These are phyloP conservation scores for Hecatera dysodea DNA, from an alignment of 2,888 invertebrate species.

Conservation along the genomic window DNA sequence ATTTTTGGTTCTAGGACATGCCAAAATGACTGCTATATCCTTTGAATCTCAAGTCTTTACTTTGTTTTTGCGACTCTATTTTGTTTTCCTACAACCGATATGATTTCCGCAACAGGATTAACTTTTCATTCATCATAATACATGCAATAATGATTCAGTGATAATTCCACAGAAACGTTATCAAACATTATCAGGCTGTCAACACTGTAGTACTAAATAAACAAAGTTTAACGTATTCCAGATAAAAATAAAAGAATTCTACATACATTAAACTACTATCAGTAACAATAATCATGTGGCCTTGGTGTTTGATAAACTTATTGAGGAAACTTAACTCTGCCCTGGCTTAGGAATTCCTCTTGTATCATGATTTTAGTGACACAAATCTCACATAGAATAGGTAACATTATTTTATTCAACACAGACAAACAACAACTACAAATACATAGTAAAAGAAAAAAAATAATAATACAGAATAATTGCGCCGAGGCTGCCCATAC, in stretches of 20 bases:
- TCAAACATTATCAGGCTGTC: slow-evolving; percentile 24
- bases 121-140: background rate
- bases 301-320: background rate
- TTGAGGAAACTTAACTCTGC: background rate
- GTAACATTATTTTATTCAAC: too few species aligned
- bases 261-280: background rate
- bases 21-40: too few species aligned
- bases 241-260: slow-evolving; percentile 42
- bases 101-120: too few species aligned
- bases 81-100: too few species aligned
- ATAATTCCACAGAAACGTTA: slow-evolving; percentile 30
- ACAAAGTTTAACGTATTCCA: slow-evolving; percentile 16
- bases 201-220: slow-evolving; percentile 30
- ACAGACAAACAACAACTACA: too few species aligned
- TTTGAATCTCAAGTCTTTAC: too few species aligned
- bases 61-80: too few species aligned
- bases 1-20: too few species aligned
- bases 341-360: background rate
- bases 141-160: slow-evolving; percentile 19
- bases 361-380: too few species aligned
- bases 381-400: background rate
- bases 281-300: background rate
- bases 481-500: too few species aligned
- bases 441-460: too few species aligned
- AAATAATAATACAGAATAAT: too few species aligned